Evolutionary conservation across 2,888 invertebrate genomes (phyloP), one percentile per base, ranked within the genome.

Genomic region (Encarsia formosa): DNA sequence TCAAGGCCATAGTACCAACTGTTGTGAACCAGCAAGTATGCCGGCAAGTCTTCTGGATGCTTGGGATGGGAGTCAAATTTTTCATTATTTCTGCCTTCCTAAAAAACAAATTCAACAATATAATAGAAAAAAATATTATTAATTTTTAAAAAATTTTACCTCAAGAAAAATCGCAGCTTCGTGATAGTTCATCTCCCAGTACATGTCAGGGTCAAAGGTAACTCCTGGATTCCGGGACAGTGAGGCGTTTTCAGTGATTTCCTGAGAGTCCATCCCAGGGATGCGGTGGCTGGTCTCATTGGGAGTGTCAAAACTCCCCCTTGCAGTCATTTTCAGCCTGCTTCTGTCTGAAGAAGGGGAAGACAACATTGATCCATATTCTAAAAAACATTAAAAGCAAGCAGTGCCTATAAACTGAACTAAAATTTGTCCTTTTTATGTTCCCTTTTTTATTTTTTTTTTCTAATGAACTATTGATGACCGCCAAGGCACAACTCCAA

Each of bases 21-120:
- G 69, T 91, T 91, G 74, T 93, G 92, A 1, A 91, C 91, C 47
- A 91, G 77, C 34, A 91, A 79, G 75, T 92, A 93, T 0, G 91
- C 89, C 5, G 92, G 91, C 55, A 92, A 75, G 66, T 90, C 88
- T 63, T 87, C 85, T 2, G 87, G 86, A 67, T 86, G 86, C 40
- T 85, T 82, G 0, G 92, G 92, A 71, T 92, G 92, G 0, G 90
- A 89, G 71, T 88, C 88, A 69, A 91, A 92, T 73, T 92, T 91
- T 72, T 91, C 92, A 75, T 92, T 93, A 72, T 92, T 91, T 70
- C 85, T 81, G 26, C 92, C 92, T 81, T 92, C 92, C 87, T 91
- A 74, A 40, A 76, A 76, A 58, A 42, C n/a, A 52, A 32, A 35
- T 35, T 35, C 9, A 4, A 42, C 18, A 57, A 39, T 40, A 40